These are phyloP conservation scores for Oligia latruncula DNA, from an alignment of 2,888 invertebrate genomes.

Conservation along the genomic window DNA sequence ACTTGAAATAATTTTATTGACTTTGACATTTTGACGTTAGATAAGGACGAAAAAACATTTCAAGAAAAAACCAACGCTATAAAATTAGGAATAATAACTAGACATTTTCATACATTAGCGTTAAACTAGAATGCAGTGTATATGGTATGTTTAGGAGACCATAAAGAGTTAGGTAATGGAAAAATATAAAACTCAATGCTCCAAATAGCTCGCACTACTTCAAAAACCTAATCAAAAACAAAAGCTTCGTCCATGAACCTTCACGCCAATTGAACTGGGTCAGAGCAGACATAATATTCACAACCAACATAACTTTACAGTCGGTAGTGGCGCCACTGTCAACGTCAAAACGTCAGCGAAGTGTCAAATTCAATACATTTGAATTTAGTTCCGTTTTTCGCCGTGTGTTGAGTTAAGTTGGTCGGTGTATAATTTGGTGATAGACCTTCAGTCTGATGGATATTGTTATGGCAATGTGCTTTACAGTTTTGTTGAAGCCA, in stretches of 20 bases:
- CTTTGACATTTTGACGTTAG: no score
- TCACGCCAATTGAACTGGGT: slow-evolving; percentile 66
- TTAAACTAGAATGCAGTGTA: no score
- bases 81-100: no score
- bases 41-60: no score
- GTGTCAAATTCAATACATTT: slow-evolving; percentile 25
- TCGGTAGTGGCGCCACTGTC: slow-evolving; percentile 30
- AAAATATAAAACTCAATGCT: background rate
- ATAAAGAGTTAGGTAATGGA: background rate
- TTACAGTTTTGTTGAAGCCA: slow-evolving; percentile 9
- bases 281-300: slow-evolving; percentile 52
- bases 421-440: slow-evolving; percentile 55
- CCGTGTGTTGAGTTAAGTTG: slow-evolving; percentile 12
- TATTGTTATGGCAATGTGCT: slow-evolving; percentile 1
- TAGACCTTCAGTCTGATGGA: slow-evolving; percentile 42
- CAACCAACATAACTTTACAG: slow-evolving; percentile 19
- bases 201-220: slow-evolving; percentile 13
- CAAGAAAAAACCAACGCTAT: no score
- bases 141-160: background rate
- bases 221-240: slow-evolving; percentile 49
- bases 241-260: slow-evolving; percentile 70
- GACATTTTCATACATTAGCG: no score
- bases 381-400: slow-evolving; percentile 26
- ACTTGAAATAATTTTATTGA: no score
- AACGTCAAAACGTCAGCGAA: background rate